phyloP scores from a whole-genome alignment of 2,797 vertebrate species.

The Gymnothorax reevesii region DNA sequence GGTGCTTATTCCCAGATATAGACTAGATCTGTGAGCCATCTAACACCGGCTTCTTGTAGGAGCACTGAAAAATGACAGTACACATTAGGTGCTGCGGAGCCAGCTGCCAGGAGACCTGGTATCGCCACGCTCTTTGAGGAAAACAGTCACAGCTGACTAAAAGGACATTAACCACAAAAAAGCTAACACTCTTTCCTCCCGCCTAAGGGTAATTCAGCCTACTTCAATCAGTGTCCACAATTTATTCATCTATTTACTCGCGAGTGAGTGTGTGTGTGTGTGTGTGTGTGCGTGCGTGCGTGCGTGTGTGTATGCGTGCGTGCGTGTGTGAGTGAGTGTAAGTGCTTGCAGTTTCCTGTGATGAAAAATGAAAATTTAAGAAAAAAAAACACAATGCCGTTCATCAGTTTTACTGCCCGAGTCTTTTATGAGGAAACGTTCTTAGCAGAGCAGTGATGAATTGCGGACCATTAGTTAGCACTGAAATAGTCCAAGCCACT shows the following conservation, averaged over 20 bases:
- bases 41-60: slow-evolving; percentile 61
- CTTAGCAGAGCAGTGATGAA: neutral
- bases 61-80: slow-evolving; percentile 58
- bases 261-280: neutral
- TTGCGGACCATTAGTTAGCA: neutral
- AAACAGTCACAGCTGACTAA: slow-evolving; percentile 47
- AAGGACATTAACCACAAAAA: slow-evolving; percentile 27
- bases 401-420: neutral
- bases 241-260: neutral
- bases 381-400: neutral
- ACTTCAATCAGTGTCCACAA: neutral
- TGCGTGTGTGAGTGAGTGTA: neutral
- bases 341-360: neutral
- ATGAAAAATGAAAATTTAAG: neutral
- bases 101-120: slow-evolving; percentile 53
- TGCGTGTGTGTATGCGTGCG: neutral
- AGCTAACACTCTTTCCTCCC: neutral
- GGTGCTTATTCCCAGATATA: slow-evolving; percentile 56
- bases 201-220: neutral
- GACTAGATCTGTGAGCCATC: slow-evolving; percentile 64
- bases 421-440: neutral
- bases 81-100: slow-evolving; percentile 41
- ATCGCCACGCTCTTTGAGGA: slow-evolving; percentile 44
- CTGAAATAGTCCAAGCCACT: neutral
- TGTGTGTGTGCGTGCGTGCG: neutral